Percentiles rank a stretch among this genome's conserved stretches.
Evolutionary conservation across 2,888 invertebrate genomes (phyloP).

Genomic region (Euproctis similis): DNA sequence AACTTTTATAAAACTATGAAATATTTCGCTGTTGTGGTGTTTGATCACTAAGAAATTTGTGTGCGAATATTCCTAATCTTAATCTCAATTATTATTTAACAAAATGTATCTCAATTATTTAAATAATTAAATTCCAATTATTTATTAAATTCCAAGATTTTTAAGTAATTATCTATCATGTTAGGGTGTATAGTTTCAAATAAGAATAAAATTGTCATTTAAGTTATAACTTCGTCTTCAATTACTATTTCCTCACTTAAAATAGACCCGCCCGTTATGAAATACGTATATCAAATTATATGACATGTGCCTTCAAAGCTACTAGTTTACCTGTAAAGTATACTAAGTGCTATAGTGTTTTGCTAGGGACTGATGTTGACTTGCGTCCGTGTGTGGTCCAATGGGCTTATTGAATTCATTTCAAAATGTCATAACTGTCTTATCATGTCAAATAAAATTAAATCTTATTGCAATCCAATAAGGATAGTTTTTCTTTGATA

Average conservation of each 20-base stretch:
- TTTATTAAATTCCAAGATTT: too few species aligned
- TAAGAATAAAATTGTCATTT: too few species aligned
- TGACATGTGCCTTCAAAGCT: slow-evolving; percentile 50
- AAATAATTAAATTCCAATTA: too few species aligned
- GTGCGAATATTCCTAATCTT: too few species aligned
- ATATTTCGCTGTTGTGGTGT: too few species aligned
- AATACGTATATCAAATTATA: slow-evolving; percentile 32
- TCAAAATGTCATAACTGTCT: slow-evolving; percentile 19
- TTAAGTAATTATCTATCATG: too few species aligned
- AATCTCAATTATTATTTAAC: too few species aligned
- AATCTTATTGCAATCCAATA: slow-evolving; percentile 27
- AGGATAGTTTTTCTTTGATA: slow-evolving; percentile 21
- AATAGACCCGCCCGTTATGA: slow-evolving; percentile 5
- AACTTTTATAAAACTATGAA: slow-evolving; percentile 11
- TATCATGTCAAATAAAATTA: slow-evolving; percentile 21
- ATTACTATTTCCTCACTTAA: slow-evolving; percentile 8
- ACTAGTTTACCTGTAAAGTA: slow-evolving; percentile 70
- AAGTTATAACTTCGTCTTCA: slow-evolving; percentile 2
- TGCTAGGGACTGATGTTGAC: slow-evolving; percentile 66
- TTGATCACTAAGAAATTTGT: too few species aligned
- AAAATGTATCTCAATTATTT: too few species aligned
- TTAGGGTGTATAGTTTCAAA: too few species aligned
- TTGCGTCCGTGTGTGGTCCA: slow-evolving; percentile 70
- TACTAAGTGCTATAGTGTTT: slow-evolving; percentile 70
- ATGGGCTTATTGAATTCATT: slow-evolving; percentile 23